These are phyloP conservation scores for Lordiphosa collinella DNA, from an alignment of 1,140 invertebrate genomes.

Conservation along the genomic window DNA sequence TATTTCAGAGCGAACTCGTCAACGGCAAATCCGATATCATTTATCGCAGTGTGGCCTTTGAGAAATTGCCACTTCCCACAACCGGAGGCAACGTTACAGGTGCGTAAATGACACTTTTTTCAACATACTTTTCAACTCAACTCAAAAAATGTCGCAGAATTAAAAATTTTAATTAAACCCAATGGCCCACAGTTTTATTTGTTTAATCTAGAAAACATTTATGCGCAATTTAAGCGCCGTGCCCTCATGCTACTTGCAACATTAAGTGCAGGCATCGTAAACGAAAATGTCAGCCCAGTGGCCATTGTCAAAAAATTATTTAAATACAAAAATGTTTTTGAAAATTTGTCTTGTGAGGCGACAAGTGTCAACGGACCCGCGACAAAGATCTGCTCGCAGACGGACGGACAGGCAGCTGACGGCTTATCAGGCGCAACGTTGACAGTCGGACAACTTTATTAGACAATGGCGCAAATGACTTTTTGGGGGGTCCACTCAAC, in stretches of 20 bases:
- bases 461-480: slow-evolving; percentile 31
- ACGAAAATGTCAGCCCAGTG: slow-evolving; percentile 2
- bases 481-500: slow-evolving; percentile 30
- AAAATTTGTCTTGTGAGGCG: slow-evolving; percentile 12
- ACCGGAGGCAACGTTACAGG: slow-evolving; percentile 87
- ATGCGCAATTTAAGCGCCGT: slow-evolving; percentile 51
- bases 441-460: slow-evolving; percentile 67
- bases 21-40: slow-evolving; percentile 75
- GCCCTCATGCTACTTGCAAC: slow-evolving; percentile 12
- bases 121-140: neutral
- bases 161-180: slow-evolving; percentile 36
- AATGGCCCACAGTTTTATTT: slow-evolving; percentile 33
- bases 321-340: slow-evolving; percentile 24
- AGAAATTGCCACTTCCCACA: slow-evolving; percentile 87
- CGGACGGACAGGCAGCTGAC: slow-evolving; percentile 22
- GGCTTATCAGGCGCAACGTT: slow-evolving; percentile 54
- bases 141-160: slow-evolving; percentile 6
- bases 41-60: slow-evolving; percentile 85
- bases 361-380: slow-evolving; percentile 39
- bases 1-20: slow-evolving; percentile 62
- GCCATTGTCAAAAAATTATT: slow-evolving; percentile 37
- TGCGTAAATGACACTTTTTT: slow-evolving; percentile 73
- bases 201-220: slow-evolving; percentile 57
- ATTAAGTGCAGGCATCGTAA: slow-evolving; percentile 29
- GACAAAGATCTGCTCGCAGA: slow-evolving; percentile 6